These are phyloP conservation scores for Hyperoplus immaculatus DNA, from an alignment of 2,797 vertebrate genomes.

Conservation along the genomic window DNA sequence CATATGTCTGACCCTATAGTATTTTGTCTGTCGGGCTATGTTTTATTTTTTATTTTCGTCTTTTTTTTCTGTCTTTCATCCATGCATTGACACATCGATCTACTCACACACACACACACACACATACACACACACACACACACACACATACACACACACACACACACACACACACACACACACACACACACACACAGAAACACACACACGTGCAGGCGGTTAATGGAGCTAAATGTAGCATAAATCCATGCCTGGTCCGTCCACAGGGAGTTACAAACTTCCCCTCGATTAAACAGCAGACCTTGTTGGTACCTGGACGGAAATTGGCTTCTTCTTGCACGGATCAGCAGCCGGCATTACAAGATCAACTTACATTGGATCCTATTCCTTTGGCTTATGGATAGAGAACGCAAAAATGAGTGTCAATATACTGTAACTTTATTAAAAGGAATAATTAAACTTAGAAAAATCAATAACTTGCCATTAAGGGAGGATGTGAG, in stretches of 20 bases:
- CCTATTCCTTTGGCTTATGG: background rate
- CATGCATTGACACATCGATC: conserved; percentile 10
- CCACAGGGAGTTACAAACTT: conserved; percentile 49
- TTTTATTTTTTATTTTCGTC: conserved; percentile 3
- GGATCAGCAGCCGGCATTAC: background rate
- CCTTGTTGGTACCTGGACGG: conserved; percentile 35
- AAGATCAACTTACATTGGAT: conserved; percentile 8
- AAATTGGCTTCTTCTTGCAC: conserved; percentile 6
- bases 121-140: background rate
- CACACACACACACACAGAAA: no score
- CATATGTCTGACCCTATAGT: conserved; percentile 41
- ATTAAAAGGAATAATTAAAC: conserved; percentile 28
- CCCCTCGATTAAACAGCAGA: conserved; percentile 37
- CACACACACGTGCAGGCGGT: background rate
- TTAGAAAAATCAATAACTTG: conserved; percentile 32
- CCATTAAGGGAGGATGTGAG: conserved; percentile 14
- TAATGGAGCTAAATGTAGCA: conserved; percentile 12
- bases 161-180: no score
- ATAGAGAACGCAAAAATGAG: background rate
- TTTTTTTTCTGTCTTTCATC: conserved; percentile 6
- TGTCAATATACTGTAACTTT: conserved; percentile 1
- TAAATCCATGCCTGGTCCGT: conserved; percentile 27
- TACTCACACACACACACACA: background rate
- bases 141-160: no score
- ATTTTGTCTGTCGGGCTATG: conserved; percentile 22